phyloP scores from a whole-genome alignment of 2,888 invertebrate genomes.

The Nudaria mundana region DNA sequence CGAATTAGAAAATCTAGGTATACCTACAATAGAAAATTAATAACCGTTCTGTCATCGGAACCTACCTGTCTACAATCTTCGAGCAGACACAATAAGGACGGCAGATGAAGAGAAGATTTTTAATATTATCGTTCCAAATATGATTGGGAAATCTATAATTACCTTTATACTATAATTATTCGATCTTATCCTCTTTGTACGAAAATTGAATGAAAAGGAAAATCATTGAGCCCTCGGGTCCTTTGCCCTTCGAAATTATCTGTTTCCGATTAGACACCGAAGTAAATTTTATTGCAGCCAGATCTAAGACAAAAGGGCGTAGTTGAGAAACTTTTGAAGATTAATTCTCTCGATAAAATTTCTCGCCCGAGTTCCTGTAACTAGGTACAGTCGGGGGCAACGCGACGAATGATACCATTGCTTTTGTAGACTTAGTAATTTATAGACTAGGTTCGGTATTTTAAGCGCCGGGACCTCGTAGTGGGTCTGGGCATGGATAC shows the following conservation, averaged over 20 bases:
- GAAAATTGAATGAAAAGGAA: conserved; percentile 37
- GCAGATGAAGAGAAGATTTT: too few species aligned
- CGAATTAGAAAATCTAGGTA: too few species aligned
- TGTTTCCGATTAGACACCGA: conserved; percentile 61
- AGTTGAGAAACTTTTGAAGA: conserved; percentile 65
- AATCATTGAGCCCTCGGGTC: conserved; percentile 47
- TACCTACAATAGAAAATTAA: too few species aligned
- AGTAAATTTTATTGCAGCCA: conserved; percentile 69
- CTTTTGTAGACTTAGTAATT: conserved; percentile 37
- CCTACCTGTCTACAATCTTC: too few species aligned
- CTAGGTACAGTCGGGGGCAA: conserved; percentile 54
- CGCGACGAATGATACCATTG: conserved; percentile 53
- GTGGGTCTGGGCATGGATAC: too few species aligned
- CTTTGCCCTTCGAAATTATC: conserved; percentile 53
- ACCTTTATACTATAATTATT: conserved; percentile 31
- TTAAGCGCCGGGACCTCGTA: too few species aligned
- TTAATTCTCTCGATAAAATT: conserved; percentile 79
- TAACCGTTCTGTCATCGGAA: too few species aligned
- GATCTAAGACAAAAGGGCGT: conserved; percentile 68
- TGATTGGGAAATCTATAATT: too few species aligned
- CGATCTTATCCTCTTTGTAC: conserved; percentile 36
- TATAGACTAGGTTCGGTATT: conserved; percentile 22
- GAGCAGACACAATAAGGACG: too few species aligned
- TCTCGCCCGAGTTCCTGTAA: conserved; percentile 67
- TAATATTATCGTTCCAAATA: too few species aligned